Conservation (phyloP, 2,888 invertebrate genomes). For the Tholera decimalis region DNA sequence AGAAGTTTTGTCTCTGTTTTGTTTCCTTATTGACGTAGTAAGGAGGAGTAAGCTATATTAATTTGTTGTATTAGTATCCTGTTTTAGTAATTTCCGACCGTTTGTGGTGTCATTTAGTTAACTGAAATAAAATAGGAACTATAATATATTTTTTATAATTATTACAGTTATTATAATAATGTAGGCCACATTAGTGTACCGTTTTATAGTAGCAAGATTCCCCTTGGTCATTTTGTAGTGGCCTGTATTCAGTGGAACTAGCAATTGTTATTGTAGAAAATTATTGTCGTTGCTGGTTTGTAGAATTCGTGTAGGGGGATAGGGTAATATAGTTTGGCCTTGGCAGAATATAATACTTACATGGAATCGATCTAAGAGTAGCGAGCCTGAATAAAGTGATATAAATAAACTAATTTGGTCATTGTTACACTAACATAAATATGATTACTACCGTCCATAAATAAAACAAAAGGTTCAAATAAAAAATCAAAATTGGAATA, state of each 20-base stretch:
- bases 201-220: neutral
- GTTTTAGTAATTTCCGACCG: too few relatives aligned
- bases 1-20: too few relatives aligned
- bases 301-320: conserved; percentile 1
- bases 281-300: neutral
- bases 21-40: too few relatives aligned
- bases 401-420: neutral
- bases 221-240: neutral
- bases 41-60: too few relatives aligned
- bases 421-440: neutral
- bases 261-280: neutral
- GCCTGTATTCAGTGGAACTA: too few relatives aligned
- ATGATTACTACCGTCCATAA: neutral
- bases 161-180: too few relatives aligned
- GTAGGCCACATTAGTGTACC: too few relatives aligned
- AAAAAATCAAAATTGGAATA: conserved; percentile 27
- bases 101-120: too few relatives aligned
- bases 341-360: conserved; percentile 13
- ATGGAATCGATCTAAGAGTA: conserved; percentile 31
- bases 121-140: too few relatives aligned
- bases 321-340: conserved; percentile 9
- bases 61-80: too few relatives aligned
- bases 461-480: neutral
- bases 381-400: too few relatives aligned
- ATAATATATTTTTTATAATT: too few relatives aligned